Base-by-base conservation (phyloP, 2,888 invertebrate species). In the Troglohyphantes excavatus region DNA sequence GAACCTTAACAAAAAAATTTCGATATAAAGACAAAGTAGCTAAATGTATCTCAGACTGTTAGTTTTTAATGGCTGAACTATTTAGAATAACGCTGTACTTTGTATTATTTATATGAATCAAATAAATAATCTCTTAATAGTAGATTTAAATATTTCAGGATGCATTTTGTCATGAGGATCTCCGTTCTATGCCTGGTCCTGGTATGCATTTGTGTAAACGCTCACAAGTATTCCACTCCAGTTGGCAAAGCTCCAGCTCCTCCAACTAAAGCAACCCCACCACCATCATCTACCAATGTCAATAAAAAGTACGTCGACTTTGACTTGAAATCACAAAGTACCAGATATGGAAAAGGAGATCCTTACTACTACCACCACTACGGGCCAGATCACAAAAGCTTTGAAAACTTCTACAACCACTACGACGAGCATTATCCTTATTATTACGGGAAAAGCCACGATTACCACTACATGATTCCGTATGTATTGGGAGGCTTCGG, bases 171-270 rank as follows among this genome's bases (percentile, higher is more conserved):
- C 13, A 5, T 73, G 6, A 39, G 11, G 27, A 73, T 13, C 6
- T 21, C 39, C 2, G 9, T 83, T 21, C 27, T 83, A 21, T 73
- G 33, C 19, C 17, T 83, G 21, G 7, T 26, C 2, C 9, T 65
- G 2, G 61, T 26, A 13, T 73, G 39, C 72, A 73, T 83, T 11
- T 46, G 43, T 6, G 26, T 63, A 17, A 61, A 78, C 1, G 59
- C 88, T 19, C 88, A 53, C n/a, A 89, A 89, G 39, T 89, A 89
- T 29, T 89, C 88, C 11, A 89, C 82, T 6, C 88, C 88, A 19
- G 76, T 89, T 9, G 82, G 75, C 3, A 82, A 82, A 27, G 43
- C 59, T 1, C 59, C 61, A 5, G 63, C 72, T 19, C 27, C 68
- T 5, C 26, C 68, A 0, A 23, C 67, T 0, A 84, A 72, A 46